Percentiles rank a stretch among this genome's conserved stretches.
Conservation (phyloP, 1,140 invertebrate genomes). For the Drusus annulatus region DNA sequence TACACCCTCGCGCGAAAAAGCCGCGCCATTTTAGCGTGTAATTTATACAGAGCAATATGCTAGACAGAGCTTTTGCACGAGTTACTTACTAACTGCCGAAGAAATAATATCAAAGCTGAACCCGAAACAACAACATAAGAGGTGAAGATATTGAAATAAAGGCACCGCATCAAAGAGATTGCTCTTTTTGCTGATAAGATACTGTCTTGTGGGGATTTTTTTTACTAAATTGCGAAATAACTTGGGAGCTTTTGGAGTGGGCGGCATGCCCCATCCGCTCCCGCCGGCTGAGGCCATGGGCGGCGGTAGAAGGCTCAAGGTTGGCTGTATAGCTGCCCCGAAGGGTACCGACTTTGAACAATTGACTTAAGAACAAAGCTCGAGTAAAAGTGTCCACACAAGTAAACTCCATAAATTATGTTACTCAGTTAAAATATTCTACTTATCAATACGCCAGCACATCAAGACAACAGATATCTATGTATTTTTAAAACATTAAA, state of each 20-base stretch:
- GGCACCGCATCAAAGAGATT: not conserved
- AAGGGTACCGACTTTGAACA: not conserved
- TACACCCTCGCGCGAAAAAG: not conserved
- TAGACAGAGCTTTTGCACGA: not conserved
- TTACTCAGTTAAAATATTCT: too few species aligned
- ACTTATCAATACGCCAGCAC: too few species aligned
- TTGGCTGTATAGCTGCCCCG: conserved; percentile 7
- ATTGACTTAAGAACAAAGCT: not conserved
- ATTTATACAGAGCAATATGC: not conserved
- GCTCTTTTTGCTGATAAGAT: not conserved
- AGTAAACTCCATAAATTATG: too few species aligned
- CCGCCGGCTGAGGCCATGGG: conserved; percentile 15
- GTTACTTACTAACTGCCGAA: not conserved
- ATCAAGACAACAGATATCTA: too few species aligned
- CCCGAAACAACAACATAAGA: not conserved
- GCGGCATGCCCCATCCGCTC: too few species aligned
- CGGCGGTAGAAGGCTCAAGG: conserved; percentile 22
- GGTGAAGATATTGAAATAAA: not conserved
- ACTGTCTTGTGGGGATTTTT: not conserved
- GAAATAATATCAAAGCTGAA: conserved; percentile 1
- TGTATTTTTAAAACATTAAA: too few species aligned
- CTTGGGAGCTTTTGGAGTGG: too few species aligned
- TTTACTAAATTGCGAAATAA: not conserved
- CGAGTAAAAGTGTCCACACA: not conserved
- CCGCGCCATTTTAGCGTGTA: not conserved